Conservation (phyloP, 2,797 vertebrate genomes). For the Merluccius polli region DNA sequence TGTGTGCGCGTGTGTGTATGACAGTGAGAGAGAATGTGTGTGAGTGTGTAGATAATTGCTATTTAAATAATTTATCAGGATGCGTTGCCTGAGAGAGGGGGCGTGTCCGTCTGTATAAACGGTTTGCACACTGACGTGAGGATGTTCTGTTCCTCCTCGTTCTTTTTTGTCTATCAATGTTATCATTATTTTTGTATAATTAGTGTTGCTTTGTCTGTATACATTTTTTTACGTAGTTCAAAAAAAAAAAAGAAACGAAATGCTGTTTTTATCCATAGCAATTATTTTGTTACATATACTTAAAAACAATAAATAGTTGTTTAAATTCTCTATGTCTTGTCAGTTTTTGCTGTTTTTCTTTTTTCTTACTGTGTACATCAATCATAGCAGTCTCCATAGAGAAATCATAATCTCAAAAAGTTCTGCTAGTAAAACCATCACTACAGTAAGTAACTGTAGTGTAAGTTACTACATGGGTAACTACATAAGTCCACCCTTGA, state of each 20-base stretch:
- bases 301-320: constrained; percentile 87
- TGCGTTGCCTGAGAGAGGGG: constrained; percentile 81
- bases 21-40: constrained; percentile 47
- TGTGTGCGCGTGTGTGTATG: constrained; percentile 68
- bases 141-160: constrained; percentile 84
- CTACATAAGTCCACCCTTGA: background rate
- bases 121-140: constrained; percentile 98
- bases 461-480: background rate
- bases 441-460: background rate
- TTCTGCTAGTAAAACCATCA: background rate
- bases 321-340: constrained; percentile 50
- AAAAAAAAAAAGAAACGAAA: constrained; percentile 77
- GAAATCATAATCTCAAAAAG: background rate
- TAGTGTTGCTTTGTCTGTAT: constrained; percentile 87
- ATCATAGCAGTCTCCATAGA: background rate
- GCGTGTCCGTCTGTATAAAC: constrained; percentile 95
- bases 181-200: constrained; percentile 83
- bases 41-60: constrained; percentile 88
- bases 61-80: constrained; percentile 99
- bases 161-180: constrained; percentile 65
- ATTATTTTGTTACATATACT: constrained; percentile 87
- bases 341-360: constrained; percentile 15
- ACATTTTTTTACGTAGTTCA: constrained; percentile 87
- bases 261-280: constrained; percentile 84
- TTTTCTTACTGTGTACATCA: background rate